These are phyloP conservation scores for Parnassius mnemosyne DNA, from an alignment of 2,888 invertebrate genomes.

Conservation along the genomic window DNA sequence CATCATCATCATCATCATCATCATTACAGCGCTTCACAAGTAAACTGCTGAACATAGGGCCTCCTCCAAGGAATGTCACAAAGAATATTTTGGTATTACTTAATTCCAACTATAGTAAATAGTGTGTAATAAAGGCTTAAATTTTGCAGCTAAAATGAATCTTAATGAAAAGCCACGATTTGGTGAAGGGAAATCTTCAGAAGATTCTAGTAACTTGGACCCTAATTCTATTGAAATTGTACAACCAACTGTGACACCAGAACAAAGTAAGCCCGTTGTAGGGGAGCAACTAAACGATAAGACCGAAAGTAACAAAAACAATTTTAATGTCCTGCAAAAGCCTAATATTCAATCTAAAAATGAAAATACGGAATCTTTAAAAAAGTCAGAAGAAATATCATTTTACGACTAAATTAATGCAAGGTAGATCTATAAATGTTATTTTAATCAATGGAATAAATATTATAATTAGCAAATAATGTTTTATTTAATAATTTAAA, in stretches of 20 bases:
- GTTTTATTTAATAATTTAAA: no score
- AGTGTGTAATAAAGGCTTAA: no score
- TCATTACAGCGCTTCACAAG: no score
- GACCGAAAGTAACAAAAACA: slow-evolving; percentile 1
- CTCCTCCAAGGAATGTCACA: no score
- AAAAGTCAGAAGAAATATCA: not conserved
- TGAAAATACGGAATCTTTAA: not conserved
- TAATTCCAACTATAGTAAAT: no score
- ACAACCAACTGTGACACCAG: slow-evolving; percentile 6
- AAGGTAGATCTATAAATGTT: not conserved
- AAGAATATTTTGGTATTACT: no score
- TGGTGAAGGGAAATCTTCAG: slow-evolving; percentile 7
- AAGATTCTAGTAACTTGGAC: slow-evolving; percentile 10
- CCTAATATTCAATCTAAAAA: slow-evolving; percentile 4
- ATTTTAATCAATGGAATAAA: not conserved
- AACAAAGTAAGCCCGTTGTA: slow-evolving; percentile 12
- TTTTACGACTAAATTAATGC: not conserved
- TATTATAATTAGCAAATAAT: no score
- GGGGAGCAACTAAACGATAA: not conserved
- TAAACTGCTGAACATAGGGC: no score
- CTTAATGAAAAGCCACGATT: slow-evolving; percentile 17
- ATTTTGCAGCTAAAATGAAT: slow-evolving; percentile 15
- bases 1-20: no score
- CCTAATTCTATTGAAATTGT: slow-evolving; percentile 11
- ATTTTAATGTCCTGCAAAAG: slow-evolving; percentile 13